Evolutionary conservation across 2,113 vertebrate genomes (phyloP).

Genomic region (Leiothrix lutea): DNA sequence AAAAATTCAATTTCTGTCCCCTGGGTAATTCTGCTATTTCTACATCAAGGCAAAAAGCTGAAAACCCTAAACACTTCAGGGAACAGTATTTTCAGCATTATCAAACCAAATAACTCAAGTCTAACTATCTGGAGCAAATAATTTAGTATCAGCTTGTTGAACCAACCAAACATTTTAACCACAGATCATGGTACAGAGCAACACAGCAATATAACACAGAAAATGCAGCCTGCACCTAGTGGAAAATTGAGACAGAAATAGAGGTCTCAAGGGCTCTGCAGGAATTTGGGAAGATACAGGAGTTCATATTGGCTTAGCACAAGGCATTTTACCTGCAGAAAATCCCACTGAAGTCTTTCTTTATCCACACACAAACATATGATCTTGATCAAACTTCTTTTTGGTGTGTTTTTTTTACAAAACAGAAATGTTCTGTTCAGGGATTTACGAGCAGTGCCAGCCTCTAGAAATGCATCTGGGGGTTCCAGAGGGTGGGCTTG

Average conservation of each 20-base stretch:
- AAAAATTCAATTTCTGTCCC: neutral
- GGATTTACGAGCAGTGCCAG: neutral
- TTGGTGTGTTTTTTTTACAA: fast-evolving
- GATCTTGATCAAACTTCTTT: neutral
- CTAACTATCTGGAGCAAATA: neutral
- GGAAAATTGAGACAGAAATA: neutral
- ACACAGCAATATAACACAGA: neutral
- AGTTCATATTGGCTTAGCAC: neutral
- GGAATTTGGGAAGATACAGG: neutral
- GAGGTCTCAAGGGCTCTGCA: neutral
- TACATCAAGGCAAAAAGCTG: neutral
- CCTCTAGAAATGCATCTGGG: neutral
- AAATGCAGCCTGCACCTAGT: neutral
- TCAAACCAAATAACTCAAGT: neutral
- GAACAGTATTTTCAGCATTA: neutral
- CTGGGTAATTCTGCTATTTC: neutral
- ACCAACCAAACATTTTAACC: neutral
- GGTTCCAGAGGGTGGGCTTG: neutral
- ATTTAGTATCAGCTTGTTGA: neutral
- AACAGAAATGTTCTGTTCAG: neutral
- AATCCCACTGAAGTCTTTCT: neutral
- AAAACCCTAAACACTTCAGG: neutral
- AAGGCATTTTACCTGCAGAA: neutral
- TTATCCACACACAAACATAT: neutral
- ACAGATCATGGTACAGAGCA: neutral